A percentile compares a stretch with the other conserved stretches of the same genome.
These are phyloP conservation scores for Acrocephalus kingi DNA, from an alignment of 2,113 vertebrate species.

Conservation along the genomic window DNA sequence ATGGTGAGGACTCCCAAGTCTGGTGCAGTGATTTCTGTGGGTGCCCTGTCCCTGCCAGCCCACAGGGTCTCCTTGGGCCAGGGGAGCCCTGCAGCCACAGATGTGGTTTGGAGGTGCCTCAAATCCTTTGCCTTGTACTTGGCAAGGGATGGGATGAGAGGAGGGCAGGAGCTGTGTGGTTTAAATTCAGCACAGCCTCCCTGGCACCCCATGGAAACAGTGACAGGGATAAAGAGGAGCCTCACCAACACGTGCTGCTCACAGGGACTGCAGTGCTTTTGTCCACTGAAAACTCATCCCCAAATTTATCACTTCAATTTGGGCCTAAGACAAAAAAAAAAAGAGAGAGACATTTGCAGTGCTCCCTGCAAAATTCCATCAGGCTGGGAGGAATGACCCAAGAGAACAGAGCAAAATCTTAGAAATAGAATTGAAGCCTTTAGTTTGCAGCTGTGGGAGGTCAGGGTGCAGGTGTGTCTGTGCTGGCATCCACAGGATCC, in stretches of 20 bases:
- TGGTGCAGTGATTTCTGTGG: not conserved
- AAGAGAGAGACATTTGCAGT: not conserved
- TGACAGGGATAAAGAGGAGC: not conserved
- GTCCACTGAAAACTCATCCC: not conserved
- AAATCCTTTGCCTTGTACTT: not conserved
- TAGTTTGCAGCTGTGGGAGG: not conserved
- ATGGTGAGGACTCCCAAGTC: not conserved
- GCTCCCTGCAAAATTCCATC: not conserved
- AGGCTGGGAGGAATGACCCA: accelerated
- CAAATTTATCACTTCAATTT: not conserved
- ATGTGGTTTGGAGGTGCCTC: not conserved
- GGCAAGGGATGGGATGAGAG: not conserved
- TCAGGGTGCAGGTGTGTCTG: not conserved
- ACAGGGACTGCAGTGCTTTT: not conserved
- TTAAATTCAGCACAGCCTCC: not conserved
- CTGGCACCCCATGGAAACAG: not conserved
- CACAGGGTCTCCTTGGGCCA: accelerated
- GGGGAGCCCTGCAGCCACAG: not conserved
- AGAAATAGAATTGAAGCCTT: not conserved
- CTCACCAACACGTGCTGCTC: not conserved
- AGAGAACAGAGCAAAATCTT: not conserved
- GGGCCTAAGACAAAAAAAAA: not conserved
- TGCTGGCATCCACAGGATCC: not conserved
- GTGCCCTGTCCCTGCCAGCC: not conserved
- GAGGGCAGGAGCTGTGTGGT: not conserved